Evolutionary conservation across 1,140 invertebrate species (phyloP).

Genomic region (Eupristina koningsbergeri): DNA sequence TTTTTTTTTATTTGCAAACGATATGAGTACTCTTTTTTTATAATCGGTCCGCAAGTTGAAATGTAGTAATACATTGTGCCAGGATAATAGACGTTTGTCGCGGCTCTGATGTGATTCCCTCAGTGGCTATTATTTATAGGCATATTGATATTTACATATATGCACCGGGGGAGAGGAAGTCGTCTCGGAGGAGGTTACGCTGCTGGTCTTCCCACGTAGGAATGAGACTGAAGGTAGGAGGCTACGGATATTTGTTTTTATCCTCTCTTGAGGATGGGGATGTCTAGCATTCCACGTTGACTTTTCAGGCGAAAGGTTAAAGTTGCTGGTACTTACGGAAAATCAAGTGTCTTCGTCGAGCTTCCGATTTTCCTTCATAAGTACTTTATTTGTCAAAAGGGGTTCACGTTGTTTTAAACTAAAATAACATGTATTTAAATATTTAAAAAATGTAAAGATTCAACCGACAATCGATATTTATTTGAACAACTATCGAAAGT

Average conservation of each 20-base stretch:
- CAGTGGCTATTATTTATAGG: constrained; percentile 7
- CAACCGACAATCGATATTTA: too few species aligned
- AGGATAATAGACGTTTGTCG: background rate
- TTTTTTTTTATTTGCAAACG: background rate
- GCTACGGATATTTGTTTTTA: background rate
- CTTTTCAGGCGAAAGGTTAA: background rate
- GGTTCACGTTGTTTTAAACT: too few species aligned
- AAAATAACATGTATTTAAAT: too few species aligned
- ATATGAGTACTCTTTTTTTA: background rate
- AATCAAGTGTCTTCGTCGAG: too few species aligned
- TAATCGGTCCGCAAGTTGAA: background rate
- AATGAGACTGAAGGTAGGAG: constrained; percentile 44
- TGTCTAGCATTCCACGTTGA: background rate
- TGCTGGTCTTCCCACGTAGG: constrained; percentile 15
- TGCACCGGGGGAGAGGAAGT: constrained; percentile 21
- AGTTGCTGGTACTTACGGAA: background rate
- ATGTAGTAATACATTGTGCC: constrained; percentile 16
- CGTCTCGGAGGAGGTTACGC: background rate
- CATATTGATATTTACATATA: background rate
- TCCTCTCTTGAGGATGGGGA: background rate
- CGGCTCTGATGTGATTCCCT: constrained; percentile 11
- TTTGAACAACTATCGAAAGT: too few species aligned
- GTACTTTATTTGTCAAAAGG: too few species aligned
- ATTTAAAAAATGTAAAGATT: too few species aligned
- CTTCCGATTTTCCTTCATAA: too few species aligned